These are phyloP conservation scores for Agriopis aurantiaria DNA, from an alignment of 2,888 invertebrate species.

Conservation along the genomic window DNA sequence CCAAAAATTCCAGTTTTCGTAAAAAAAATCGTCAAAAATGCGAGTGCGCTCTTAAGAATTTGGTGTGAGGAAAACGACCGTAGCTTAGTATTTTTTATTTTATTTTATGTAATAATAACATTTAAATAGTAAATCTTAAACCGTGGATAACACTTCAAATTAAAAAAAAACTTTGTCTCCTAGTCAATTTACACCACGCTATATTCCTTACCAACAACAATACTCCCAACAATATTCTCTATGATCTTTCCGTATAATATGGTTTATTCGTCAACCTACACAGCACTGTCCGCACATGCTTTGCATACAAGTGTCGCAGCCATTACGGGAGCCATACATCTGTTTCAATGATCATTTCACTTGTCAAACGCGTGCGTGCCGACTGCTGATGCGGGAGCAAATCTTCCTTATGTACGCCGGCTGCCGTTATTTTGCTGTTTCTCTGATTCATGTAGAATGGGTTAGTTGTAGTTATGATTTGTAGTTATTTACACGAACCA, in stretches of 20 bases:
- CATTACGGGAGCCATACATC: conserved; percentile 43
- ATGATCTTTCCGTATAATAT: neutral
- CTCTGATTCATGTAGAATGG: neutral
- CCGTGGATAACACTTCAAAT: too few species aligned
- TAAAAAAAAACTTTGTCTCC: too few species aligned
- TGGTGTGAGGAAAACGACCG: too few species aligned
- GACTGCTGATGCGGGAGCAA: conserved; percentile 30
- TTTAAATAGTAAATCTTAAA: too few species aligned
- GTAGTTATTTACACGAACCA: neutral
- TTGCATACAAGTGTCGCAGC: conserved; percentile 29
- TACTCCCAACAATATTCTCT: too few species aligned
- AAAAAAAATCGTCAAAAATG: too few species aligned
- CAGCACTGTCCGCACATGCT: conserved; percentile 6
- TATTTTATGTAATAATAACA: too few species aligned
- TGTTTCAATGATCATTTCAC: conserved; percentile 55
- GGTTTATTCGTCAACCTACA: neutral
- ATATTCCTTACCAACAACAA: too few species aligned
- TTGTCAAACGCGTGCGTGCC: conserved; percentile 50
- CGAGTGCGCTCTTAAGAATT: too few species aligned
- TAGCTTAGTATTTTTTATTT: too few species aligned
- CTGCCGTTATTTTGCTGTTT: neutral
- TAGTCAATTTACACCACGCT: too few species aligned
- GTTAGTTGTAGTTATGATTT: neutral
- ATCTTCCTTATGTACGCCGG: conserved; percentile 28
- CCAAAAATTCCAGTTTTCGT: too few species aligned